phyloP scores from a whole-genome alignment of 2,113 vertebrate species.

The Capricornis sumatraensis region DNA sequence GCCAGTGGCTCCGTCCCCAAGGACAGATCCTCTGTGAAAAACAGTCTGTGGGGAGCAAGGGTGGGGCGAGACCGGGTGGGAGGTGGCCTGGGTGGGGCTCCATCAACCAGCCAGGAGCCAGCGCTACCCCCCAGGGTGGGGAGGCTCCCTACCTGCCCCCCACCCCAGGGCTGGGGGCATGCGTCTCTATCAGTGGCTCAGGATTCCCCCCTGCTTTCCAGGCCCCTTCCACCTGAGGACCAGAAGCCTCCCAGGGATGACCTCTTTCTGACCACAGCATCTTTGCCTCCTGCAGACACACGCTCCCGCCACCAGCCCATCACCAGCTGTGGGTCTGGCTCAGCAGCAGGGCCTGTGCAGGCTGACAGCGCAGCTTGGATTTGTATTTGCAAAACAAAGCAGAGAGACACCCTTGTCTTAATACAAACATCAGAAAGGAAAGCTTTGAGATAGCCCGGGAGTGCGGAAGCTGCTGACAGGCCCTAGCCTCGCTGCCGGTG shows the following conservation, averaged over 20 bases:
- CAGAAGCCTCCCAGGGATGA: background rate
- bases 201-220: background rate
- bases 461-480: fast-evolving
- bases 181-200: background rate
- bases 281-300: background rate
- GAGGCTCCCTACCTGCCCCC: background rate
- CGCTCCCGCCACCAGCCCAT: background rate
- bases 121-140: background rate
- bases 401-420: background rate
- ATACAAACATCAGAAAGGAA: background rate
- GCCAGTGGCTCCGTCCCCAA: background rate
- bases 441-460: background rate
- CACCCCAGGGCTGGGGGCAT: background rate
- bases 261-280: background rate
- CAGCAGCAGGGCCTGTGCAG: background rate
- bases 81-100: background rate
- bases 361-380: background rate
- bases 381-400: background rate
- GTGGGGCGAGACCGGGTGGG: background rate
- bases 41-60: background rate
- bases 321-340: background rate
- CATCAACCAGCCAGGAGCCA: background rate
- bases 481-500: background rate
- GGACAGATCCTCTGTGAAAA: background rate
- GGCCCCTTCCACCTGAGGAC: background rate